phyloP scores from a whole-genome alignment of 1,140 invertebrate species.

The Micrasema minimum region DNA sequence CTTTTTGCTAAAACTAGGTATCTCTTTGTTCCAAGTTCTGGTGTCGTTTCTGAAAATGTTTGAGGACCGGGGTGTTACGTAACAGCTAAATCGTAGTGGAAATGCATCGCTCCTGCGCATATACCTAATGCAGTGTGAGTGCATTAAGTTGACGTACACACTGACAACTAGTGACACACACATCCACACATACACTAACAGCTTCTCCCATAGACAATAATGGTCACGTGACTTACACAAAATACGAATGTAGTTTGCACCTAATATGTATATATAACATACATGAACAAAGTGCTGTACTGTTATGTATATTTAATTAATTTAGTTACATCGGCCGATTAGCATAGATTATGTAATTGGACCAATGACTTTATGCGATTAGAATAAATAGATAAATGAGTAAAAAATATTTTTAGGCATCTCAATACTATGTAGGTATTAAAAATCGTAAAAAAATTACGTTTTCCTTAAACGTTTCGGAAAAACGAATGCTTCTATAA shows the following conservation, averaged over 20 bases:
- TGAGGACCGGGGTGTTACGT: conserved; percentile 32
- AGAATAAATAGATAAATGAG: too few relatives aligned
- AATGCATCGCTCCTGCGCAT: conserved; percentile 40
- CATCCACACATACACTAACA: conserved; percentile 1
- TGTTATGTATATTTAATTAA: background rate
- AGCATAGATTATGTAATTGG: too few relatives aligned
- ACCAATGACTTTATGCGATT: too few relatives aligned
- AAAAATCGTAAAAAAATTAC: too few relatives aligned
- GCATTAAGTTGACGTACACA: conserved; percentile 5
- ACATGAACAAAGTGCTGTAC: background rate
- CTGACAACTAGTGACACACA: conserved; percentile 11
- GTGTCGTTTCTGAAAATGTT: conserved; percentile 9
- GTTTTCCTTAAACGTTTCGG: too few relatives aligned
- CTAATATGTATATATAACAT: background rate
- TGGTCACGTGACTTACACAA: background rate
- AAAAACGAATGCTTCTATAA: too few relatives aligned
- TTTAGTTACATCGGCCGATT: background rate
- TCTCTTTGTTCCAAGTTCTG: too few relatives aligned
- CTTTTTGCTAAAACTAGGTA: too few relatives aligned
- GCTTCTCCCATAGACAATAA: background rate
- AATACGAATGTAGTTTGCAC: too few relatives aligned
- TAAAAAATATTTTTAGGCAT: too few relatives aligned
- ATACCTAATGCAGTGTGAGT: conserved; percentile 10
- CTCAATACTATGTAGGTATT: too few relatives aligned
- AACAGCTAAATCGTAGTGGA: conserved; percentile 44